phyloP scores from a whole-genome alignment of 2,888 invertebrate genomes.

The Aethes cnicana region DNA sequence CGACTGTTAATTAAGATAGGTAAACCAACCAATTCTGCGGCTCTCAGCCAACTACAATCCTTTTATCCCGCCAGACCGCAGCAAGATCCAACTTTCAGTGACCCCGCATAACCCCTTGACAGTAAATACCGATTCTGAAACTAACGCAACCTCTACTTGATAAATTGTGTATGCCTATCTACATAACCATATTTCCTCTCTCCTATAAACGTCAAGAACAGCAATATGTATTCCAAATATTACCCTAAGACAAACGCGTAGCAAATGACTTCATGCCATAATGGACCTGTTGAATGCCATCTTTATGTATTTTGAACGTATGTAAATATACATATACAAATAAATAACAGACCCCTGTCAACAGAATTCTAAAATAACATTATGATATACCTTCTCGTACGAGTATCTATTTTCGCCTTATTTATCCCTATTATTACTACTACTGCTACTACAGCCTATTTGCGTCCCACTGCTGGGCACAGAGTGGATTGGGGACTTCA shows the following conservation, averaged over 20 bases:
- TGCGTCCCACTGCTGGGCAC: too few relatives aligned
- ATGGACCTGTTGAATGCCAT: conserved; percentile 12
- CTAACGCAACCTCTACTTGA: background rate
- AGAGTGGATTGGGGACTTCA: too few relatives aligned
- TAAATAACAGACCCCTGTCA: background rate
- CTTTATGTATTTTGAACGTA: conserved; percentile 1
- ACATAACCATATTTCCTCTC: conserved; percentile 1
- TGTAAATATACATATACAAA: background rate
- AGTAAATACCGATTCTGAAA: background rate
- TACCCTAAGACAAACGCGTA: background rate
- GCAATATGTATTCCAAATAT: background rate
- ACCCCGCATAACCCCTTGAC: background rate
- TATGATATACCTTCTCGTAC: background rate
- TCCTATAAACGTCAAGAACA: background rate
- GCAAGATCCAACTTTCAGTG: too few relatives aligned
- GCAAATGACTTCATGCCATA: background rate
- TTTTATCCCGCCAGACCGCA: background rate
- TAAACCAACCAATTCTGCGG: too few relatives aligned
- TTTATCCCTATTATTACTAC: too few relatives aligned
- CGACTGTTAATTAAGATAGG: too few relatives aligned
- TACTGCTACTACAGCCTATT: too few relatives aligned
- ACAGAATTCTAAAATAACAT: background rate
- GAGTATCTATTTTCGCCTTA: too few relatives aligned
- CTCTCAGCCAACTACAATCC: too few relatives aligned
- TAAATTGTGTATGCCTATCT: background rate